Evolutionary conservation across 2,113 vertebrate species (phyloP), one percentile per base, ranked within the genome.

Genomic region (Sinocyclocheilus rhinocerous): DNA sequence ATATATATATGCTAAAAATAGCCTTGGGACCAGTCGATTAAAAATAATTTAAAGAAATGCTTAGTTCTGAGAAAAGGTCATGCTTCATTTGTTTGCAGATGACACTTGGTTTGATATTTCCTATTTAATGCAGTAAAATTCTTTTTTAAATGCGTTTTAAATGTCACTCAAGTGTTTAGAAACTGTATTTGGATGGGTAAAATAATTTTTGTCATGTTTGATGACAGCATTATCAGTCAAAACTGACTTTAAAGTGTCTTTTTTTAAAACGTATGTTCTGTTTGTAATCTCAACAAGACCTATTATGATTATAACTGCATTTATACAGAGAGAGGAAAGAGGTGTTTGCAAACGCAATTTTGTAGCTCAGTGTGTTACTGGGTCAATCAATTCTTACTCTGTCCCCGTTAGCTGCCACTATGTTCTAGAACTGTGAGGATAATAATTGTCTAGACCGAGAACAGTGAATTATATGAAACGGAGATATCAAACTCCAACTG

Each of bases 291-390:
- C 15, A 18, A 63, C 59, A 81, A n/a, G 61, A 61, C 55, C 4
- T 76, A 3, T 76, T 50, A 15, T 5, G 39, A 39, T 50, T 69
- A 22, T 48, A 52, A 22, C 8, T 81, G 42, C 9, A 48, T 81
- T 81, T 81, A 48, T 84, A 42, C 24, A 33, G 26, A 70, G 6
- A 33, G 26, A 70, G 6, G 36, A 65, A 78, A 45, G 20, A 39
- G 75, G 36, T 36, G 73, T 75, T 75, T 75, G 55, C 45, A 84
- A 87, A 80, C 36, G 85, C 42, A 36, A 55, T 85, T 61, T 69
- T 69, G 45, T 83, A 45, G 59, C 42, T 45, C 50, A 61, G 61
- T 42, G 45, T 6, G 29, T 65, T 81, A 89, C 26, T 77, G 73
- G 76, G 76, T 50, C 67, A 42, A 18, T 87, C 61, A 59, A 33